Conservation (phyloP, 2,797 vertebrate species). For the Sebastes jordani region DNA sequence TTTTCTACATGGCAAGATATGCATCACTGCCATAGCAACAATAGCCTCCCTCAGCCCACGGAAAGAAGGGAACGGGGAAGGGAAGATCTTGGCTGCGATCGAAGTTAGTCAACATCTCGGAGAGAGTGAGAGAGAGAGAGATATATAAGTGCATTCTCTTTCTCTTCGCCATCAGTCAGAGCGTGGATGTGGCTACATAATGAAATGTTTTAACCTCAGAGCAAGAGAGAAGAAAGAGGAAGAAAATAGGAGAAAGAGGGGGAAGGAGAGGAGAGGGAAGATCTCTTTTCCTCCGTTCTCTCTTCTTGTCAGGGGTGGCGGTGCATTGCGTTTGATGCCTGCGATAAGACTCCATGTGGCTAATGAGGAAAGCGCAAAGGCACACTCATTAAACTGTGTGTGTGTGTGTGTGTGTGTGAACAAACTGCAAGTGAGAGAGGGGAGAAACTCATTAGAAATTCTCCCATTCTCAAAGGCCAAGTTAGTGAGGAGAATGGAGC, state of each 20-base stretch:
- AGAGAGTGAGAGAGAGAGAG: not conserved
- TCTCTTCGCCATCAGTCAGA: constrained; percentile 20
- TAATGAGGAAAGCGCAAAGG: constrained; percentile 81
- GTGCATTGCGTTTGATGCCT: constrained; percentile 77
- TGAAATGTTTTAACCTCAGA: constrained; percentile 68
- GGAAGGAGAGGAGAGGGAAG: constrained; percentile 8
- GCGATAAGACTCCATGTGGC: constrained; percentile 75
- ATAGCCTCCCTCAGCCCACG: constrained; percentile 53
- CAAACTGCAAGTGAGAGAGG: constrained; percentile 37
- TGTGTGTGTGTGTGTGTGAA: constrained; percentile 7
- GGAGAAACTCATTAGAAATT: constrained; percentile 70
- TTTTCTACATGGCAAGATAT: constrained; percentile 51
- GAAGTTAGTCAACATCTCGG: constrained; percentile 53
- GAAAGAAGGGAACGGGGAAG: constrained; percentile 4
- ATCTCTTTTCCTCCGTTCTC: constrained; percentile 37
- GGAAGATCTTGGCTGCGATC: constrained; percentile 47
- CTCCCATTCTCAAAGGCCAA: constrained; percentile 73
- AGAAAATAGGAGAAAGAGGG: not conserved
- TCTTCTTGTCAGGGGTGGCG: constrained; percentile 68
- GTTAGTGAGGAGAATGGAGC: constrained; percentile 54
- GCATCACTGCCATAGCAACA: constrained; percentile 72
- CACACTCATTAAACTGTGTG: constrained; percentile 80
- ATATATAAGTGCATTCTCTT: constrained; percentile 1
- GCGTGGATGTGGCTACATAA: constrained; percentile 42
- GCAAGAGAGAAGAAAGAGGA: constrained; percentile 5